Base-by-base conservation (phyloP, 2,888 invertebrate species). In the Dryocosmus kuriphilus region DNA sequence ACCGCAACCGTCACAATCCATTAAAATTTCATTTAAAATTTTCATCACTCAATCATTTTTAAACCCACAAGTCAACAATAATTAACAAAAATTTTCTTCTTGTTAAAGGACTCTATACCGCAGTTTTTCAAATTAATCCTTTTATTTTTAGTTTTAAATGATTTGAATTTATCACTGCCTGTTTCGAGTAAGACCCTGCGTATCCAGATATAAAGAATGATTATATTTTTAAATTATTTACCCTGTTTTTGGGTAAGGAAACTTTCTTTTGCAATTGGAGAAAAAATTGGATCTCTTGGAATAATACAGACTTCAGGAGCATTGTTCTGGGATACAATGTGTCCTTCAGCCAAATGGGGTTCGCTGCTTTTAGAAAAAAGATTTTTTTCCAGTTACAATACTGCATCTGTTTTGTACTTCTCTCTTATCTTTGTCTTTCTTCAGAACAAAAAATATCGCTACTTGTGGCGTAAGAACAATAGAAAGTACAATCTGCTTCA, bases 401-500 rank as follows among this genome's bases (percentile, higher is more conserved):
- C 51, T 71, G 51, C 46, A 71, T 71, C 51, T 24, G 71, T 71
- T 71, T 71, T 71, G 71, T 71, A 30, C 11, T 11, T 67, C 71
- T 71, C 51, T 46, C 46, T 71, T 46, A 71, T 71, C 51, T 71
- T 51, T 71, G 71, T 51, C 24, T 71, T 79, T 74, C 81, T 80
- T 77, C 55, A 71, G 77, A 19, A 81, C 62, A 74, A 78, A 77
- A 78, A 73, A 81, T 80, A 79, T 78, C 73, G 77, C 77, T 80
- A 77, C 75, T 65, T 75, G 78, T 77, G 77, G 79, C 80, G 57
- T 65, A 71, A 77, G 65, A 82, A 82, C 82, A 82, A 82, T 82
- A 82, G 82, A 82, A 82, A 82, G 82, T 80, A 80, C 79, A 80
- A 75, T 77, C 78, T 79, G 79, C 27, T 65, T 77, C 78, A 82